Evolutionary conservation across 1,140 invertebrate species (phyloP), one percentile per base, ranked within the genome.

Genomic region (Halyomorpha halys): DNA sequence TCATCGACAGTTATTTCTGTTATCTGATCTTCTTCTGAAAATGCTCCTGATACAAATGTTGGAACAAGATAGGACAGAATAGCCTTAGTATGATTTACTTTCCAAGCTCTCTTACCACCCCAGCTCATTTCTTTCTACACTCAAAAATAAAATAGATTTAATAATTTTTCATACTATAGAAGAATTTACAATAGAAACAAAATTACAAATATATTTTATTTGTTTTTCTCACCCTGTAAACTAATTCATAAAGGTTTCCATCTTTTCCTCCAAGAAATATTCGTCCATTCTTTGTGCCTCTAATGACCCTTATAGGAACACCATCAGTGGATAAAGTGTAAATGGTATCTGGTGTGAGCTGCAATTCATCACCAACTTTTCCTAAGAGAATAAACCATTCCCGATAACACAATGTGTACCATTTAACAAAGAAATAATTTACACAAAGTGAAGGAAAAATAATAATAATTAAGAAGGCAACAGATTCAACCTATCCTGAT

Each of bases 191-290:
- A 47, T 4, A 47, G 14, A 47, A n/a, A 15, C 3, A 47, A 47
- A 49, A 19, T n/a, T 19, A 49, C 6, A 21, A 21, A 49, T 49
- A 49, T n/a, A 49, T n/a, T 5, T 11, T 9, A 21, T 18, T 14
- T 19, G n/a, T 49, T 21, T 19, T 49, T 3, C 68, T 78, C 53
- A 90, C 90, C 79, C 94, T 90, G 79, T 99, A 99, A 70, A 83
- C 83, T 69, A 98, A 85, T 84, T 99, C 97, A 82, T 91, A 98
- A 1, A 99, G 75, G 70, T 86, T 90, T 15, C 96, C 94, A 80
- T 98, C 94, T 76, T 87, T 90, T 45, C 90, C 93, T 25, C 94
- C 94, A 71, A 98, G 82, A 75, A 99, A 98, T 69, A 99, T 91
- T 68, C 97, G 80, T 0, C 96, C 96, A 73, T 81, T 83, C 25